phyloP scores from a whole-genome alignment of 2,113 vertebrate genomes.

The Mus musculus region DNA sequence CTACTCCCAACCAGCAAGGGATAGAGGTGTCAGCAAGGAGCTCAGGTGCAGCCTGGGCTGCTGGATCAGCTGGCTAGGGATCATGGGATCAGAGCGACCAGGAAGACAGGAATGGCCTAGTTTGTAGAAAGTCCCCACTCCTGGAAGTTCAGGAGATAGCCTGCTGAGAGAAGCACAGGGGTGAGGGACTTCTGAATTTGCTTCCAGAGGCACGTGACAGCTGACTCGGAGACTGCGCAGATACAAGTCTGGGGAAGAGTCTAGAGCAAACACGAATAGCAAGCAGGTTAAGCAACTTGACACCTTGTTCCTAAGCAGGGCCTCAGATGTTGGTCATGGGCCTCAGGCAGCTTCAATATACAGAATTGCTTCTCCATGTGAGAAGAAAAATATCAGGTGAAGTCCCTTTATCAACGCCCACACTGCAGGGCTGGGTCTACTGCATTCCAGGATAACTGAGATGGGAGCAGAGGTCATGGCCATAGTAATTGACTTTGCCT shows the following conservation, averaged over 20 bases:
- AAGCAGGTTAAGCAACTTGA: background rate
- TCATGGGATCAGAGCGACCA: background rate
- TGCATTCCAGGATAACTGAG: background rate
- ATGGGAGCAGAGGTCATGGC: background rate
- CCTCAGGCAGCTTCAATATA: background rate
- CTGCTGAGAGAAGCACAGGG: background rate
- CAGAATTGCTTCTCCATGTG: background rate
- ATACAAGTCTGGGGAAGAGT: background rate
- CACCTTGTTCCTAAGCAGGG: background rate
- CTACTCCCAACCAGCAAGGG: background rate
- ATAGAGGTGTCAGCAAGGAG: no score
- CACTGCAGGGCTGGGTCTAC: no score
- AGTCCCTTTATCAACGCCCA: background rate
- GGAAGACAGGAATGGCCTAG: background rate
- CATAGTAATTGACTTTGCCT: no score
- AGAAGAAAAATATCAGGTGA: background rate
- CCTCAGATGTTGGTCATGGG: background rate
- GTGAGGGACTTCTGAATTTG: accelerated
- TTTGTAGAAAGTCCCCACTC: background rate
- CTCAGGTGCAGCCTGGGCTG: background rate
- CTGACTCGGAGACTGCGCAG: background rate
- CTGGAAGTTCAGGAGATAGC: background rate
- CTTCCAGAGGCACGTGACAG: accelerated
- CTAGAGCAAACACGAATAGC: background rate
- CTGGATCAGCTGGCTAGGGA: background rate